Percentiles rank a stretch among this genome's conserved stretches.
phyloP scores from a whole-genome alignment of 2,113 vertebrate genomes.

The Riparia riparia region DNA sequence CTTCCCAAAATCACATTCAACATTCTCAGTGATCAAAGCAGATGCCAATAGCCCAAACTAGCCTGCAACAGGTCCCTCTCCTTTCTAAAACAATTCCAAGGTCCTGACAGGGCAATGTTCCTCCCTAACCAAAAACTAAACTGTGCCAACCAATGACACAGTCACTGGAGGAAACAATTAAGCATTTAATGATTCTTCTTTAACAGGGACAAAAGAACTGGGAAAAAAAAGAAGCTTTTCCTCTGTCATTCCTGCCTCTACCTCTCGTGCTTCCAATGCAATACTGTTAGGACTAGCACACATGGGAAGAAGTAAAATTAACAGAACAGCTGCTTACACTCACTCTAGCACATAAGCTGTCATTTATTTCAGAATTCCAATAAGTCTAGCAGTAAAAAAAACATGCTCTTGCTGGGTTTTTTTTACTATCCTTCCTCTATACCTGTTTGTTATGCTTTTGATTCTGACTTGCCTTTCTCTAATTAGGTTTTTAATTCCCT shows the following conservation, averaged over 20 bases:
- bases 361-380: constrained; percentile 9
- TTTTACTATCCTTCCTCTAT: not conserved
- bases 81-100: no score
- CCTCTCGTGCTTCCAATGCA: not conserved
- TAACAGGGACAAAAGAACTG: not conserved
- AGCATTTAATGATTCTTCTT: not conserved
- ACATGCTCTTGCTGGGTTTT: not conserved
- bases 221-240: not conserved
- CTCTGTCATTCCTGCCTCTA: not conserved
- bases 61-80: no score
- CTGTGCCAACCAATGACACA: no score
- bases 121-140: no score
- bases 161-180: not conserved
- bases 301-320: constrained; percentile 13
- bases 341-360: not conserved
- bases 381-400: not conserved
- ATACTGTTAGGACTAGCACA: not conserved
- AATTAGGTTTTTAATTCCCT: not conserved
- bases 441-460: not conserved
- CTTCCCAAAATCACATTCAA: no score
- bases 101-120: no score
- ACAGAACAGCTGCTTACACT: constrained; percentile 28
- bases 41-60: no score
- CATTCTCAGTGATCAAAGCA: no score
- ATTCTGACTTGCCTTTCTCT: not conserved